Conservation (phyloP, 2,113 vertebrate genomes). For the Mesembrinibis cayennensis region DNA sequence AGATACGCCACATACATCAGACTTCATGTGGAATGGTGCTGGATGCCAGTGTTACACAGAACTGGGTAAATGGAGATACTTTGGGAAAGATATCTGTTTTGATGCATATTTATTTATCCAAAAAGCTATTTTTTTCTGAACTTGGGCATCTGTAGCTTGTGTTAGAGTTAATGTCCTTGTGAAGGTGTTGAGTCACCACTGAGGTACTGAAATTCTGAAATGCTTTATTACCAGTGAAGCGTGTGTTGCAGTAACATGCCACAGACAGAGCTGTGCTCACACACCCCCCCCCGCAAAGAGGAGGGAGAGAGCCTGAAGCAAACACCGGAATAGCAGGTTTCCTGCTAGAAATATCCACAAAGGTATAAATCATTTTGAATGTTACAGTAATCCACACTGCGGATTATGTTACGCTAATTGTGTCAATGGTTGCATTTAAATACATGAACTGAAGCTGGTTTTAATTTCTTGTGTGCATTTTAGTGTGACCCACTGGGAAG, state of each 20-base stretch:
- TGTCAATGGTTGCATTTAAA: neutral
- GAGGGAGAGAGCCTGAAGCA: neutral
- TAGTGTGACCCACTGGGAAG: neutral
- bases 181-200: neutral
- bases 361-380: neutral
- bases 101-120: neutral
- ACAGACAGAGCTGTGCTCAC: neutral
- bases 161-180: neutral
- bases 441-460: neutral
- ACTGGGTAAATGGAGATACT: neutral
- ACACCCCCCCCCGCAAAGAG: neutral
- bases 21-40: neutral
- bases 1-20: neutral
- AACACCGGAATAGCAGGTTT: neutral
- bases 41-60: neutral
- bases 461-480: constrained; percentile 4
- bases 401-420: neutral
- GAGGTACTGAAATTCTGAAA: neutral
- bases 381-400: neutral
- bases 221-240: neutral
- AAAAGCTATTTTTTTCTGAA: neutral
- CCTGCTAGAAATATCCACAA: neutral
- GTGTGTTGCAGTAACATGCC: neutral
- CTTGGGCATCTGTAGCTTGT: neutral
- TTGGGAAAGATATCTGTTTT: neutral